Evolutionary conservation across 2,888 invertebrate species (phyloP).

Genomic region (Machimus rusticus): DNA sequence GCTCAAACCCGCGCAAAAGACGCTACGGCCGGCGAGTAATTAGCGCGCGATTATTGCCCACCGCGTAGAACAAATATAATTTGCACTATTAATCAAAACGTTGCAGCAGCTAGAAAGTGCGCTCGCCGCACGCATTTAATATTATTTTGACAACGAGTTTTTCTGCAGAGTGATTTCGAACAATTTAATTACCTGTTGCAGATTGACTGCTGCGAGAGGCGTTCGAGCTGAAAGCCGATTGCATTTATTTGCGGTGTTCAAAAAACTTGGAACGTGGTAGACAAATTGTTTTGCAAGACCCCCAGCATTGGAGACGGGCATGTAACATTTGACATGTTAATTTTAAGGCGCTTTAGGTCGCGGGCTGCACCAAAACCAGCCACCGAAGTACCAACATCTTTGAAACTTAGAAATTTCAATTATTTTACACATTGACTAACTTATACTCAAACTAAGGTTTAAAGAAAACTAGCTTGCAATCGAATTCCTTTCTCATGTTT

Average conservation of each 20-base stretch:
- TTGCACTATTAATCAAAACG: constrained; percentile 1
- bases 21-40: background rate
- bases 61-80: background rate
- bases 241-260: background rate
- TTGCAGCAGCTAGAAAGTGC: constrained; percentile 4
- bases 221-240: background rate
- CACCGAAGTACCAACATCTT: background rate
- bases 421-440: background rate
- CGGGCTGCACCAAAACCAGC: background rate
- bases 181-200: constrained; percentile 7
- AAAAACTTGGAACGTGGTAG: background rate
- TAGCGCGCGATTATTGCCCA: background rate
- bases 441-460: too few species aligned
- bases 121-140: background rate
- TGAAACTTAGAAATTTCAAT: background rate
- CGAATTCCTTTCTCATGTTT: too few species aligned
- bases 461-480: too few species aligned
- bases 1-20: background rate
- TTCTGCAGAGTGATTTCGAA: background rate
- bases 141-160: constrained; percentile 9
- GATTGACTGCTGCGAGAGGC: background rate
- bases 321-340: background rate
- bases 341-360: background rate
- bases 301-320: background rate
- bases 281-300: background rate